Conservation (phyloP, 2,113 vertebrate species). For the Entelurus aequoreus region DNA sequence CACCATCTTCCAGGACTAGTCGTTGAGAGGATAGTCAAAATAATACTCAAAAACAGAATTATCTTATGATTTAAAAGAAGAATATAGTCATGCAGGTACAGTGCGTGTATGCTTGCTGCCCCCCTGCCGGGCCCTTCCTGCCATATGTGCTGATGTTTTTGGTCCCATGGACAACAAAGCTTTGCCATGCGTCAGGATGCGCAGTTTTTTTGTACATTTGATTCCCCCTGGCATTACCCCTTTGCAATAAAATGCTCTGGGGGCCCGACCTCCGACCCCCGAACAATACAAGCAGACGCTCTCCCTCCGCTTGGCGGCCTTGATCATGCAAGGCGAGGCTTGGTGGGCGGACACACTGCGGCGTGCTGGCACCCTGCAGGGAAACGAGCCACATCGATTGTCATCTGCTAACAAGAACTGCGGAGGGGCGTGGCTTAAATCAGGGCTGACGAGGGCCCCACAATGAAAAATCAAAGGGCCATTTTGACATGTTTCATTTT, state of each 20-base stretch:
- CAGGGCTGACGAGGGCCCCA: too few relatives aligned
- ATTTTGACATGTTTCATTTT: too few relatives aligned
- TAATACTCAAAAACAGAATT: neutral
- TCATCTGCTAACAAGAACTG: too few relatives aligned
- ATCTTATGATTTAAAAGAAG: neutral
- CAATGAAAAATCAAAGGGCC: too few relatives aligned
- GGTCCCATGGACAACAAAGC: constrained; percentile 39
- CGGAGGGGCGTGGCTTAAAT: too few relatives aligned
- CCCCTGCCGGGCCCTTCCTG: constrained; percentile 13
- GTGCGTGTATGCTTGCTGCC: neutral
- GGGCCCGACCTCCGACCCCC: constrained; percentile 47
- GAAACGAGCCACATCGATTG: neutral
- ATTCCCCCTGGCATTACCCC: constrained; percentile 21
- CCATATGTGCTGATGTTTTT: constrained; percentile 57
- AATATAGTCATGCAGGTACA: neutral
- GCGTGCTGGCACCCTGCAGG: neutral
- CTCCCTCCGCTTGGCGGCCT: constrained; percentile 1
- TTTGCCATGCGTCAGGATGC: constrained; percentile 61
- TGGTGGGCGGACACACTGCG: constrained; percentile 12
- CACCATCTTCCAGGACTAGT: too few relatives aligned
- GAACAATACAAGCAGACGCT: constrained; percentile 45
- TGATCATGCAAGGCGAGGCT: constrained; percentile 11
- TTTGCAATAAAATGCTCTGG: constrained; percentile 29
- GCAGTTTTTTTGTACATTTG: constrained; percentile 38
- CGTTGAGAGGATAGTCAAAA: neutral